These are phyloP conservation scores for Nansenia antarctica DNA, from an alignment of 2,113 vertebrate species.

Conservation along the genomic window DNA sequence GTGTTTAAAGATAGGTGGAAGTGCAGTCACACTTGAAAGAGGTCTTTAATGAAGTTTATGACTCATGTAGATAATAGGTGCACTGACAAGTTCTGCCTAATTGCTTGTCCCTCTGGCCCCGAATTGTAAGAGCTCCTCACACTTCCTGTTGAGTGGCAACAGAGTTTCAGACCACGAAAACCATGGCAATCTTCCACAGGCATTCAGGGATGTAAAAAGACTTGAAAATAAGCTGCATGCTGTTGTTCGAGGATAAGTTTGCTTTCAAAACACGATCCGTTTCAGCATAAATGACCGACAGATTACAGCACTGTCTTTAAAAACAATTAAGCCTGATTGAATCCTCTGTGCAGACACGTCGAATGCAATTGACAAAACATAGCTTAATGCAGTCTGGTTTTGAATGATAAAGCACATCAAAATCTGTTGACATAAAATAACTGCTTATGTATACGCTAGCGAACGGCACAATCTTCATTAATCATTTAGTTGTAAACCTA, in stretches of 20 bases:
- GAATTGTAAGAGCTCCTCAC: slow-evolving; percentile 33
- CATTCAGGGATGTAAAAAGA: slow-evolving; percentile 7
- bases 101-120: slow-evolving; percentile 45
- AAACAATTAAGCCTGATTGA: slow-evolving; percentile 10
- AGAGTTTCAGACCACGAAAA: slow-evolving; percentile 17
- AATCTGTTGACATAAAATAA: neutral
- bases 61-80: slow-evolving; percentile 45
- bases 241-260: slow-evolving; percentile 15
- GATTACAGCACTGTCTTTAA: neutral
- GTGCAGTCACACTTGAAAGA: slow-evolving; percentile 41
- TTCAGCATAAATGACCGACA: slow-evolving; percentile 26
- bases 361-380: slow-evolving; percentile 38
- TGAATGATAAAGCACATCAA: slow-evolving; percentile 4
- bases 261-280: slow-evolving; percentile 23
- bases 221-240: slow-evolving; percentile 9
- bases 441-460: no score
- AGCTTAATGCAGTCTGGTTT: slow-evolving; percentile 17
- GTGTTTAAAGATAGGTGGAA: slow-evolving; percentile 39
- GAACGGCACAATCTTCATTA: no score
- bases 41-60: slow-evolving; percentile 49
- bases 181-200: slow-evolving; percentile 30
- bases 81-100: slow-evolving; percentile 55
- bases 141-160: neutral
- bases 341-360: slow-evolving; percentile 34
- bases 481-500: no score